phyloP scores from a whole-genome alignment of 2,113 vertebrate species.

The Campylorhamphus procurvoides region DNA sequence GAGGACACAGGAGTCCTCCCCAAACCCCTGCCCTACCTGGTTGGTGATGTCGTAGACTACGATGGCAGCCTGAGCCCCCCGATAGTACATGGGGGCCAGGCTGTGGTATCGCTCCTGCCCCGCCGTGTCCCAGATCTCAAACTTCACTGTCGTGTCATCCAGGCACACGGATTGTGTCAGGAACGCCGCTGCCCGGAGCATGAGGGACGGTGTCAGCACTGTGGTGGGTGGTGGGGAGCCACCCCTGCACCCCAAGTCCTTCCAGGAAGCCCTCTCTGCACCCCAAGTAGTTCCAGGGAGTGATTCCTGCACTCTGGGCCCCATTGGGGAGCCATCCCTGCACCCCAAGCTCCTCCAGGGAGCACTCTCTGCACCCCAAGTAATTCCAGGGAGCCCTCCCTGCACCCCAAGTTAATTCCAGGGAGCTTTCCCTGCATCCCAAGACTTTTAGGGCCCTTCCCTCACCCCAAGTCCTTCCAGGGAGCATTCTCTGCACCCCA shows the following conservation, averaged over 20 bases:
- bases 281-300: no score
- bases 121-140: constrained; percentile 88
- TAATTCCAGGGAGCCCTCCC: no score
- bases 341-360: no score
- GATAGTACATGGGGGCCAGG: constrained; percentile 85
- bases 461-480: not conserved
- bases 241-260: not conserved
- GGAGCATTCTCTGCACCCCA: no score
- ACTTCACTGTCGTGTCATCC: constrained; percentile 84
- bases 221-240: not conserved
- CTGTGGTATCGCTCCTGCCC: constrained; percentile 88
- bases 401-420: not conserved
- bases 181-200: constrained; percentile 70
- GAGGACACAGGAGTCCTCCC: not conserved
- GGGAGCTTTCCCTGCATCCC: no score
- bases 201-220: not conserved
- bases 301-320: no score
- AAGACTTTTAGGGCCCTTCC: no score
- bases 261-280: not conserved
- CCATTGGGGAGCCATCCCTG: not conserved
- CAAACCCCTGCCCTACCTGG: constrained; percentile 61
- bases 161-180: constrained; percentile 83
- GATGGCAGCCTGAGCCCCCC: constrained; percentile 80
- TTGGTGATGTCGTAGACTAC: constrained; percentile 85
- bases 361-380: not conserved